Base-by-base conservation (phyloP, 2,113 vertebrate species). In the Poeciliopsis occidentalis region DNA sequence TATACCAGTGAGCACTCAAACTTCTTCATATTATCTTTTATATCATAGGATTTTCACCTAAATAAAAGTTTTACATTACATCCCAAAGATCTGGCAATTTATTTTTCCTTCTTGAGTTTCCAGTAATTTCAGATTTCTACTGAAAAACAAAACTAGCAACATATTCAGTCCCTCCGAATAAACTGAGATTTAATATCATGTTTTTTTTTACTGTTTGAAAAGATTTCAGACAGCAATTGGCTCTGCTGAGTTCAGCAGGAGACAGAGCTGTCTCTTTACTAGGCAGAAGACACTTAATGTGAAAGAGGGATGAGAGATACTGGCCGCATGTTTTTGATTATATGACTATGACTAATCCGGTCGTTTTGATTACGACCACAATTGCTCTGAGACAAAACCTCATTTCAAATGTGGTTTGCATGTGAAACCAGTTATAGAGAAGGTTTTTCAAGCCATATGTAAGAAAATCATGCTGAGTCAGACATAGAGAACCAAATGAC, bases 181-280 rank as follows among this genome's bases (percentile, higher is more conserved):
- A 17, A 64, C 64, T 7, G 1, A 57, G 19, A n/a, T 54, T 54
- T 54, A 54, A 8, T 54, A 22, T 10, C 7, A 54, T 57, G 24
- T 82, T 81, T 64, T 64, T 31, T 31, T 64, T 64, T 75, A 54
- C 12, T 32, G 63, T 15, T 72, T 81, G 37, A 80, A 84, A 75
- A 72, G 76, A 81, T 82, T 87, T 84, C 64, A 72, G 75, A 80
- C 81, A 76, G 78, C 60, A 77, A 54, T 69, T 67, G 37, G 67
- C 78, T 91, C 79, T 87, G 83, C 79, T 73, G 79, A 87, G 88
- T 83, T 88, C 79, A 80, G 88, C 68, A 81, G 86, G 71, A 79
- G 85, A 82, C 81, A 75, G 61, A 71, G 81, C 73, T 91, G 88
- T 93, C 76, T 80, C 71, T 31, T 66, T 2, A 37, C 39, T 54